Evolutionary conservation across 2,888 invertebrate species (phyloP), one percentile per base, ranked within the genome.

Genomic region (Aproaerema taeniolella): DNA sequence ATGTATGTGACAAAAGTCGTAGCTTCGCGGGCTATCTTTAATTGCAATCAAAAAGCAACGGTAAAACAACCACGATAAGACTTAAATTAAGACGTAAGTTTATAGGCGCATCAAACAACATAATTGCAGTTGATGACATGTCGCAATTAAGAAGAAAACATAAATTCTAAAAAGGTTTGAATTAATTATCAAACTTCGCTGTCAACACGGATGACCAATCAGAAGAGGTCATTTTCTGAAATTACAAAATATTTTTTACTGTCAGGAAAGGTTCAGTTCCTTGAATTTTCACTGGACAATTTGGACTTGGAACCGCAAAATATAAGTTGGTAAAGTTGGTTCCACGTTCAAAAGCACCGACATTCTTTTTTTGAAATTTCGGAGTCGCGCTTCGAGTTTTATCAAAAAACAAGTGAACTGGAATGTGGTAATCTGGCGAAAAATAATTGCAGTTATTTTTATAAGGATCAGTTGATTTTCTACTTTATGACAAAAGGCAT

Each of bases 331-430:
- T 13, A 24, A 24, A n/a, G 9, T 24, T 33, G 8, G 33, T 35
- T 37, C 31, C 42, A 40, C 32, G 31, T 45, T 45, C 45, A 46
- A 46, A 48, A 42, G 43, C 30, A 39, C 46, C 48, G 43, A 39
- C 39, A 41, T 37, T 36, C 36, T 48, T 46, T 50, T 43, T 40
- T 48, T 45, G 31, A 29, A 45, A 42, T 46, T 51, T 47, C 37
- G 42, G 17, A 31, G 11, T 14, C 24, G 14, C 38, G 46, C 43
- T 41, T 35, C 39, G 43, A 41, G 41, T 38, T 44, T 43, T 47
- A 47, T 47, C 45, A 41, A 41, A 47, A 46, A 45, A 45, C 50
- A 50, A 42, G 43, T 50, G 50, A 46, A 47, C 45, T 50, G 50
- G 44, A 50, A 47, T 46, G 47, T 43, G 36, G 38, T 29, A 31